phyloP scores from a whole-genome alignment of 2,888 invertebrate genomes.

The Sminthurinus aureus region DNA sequence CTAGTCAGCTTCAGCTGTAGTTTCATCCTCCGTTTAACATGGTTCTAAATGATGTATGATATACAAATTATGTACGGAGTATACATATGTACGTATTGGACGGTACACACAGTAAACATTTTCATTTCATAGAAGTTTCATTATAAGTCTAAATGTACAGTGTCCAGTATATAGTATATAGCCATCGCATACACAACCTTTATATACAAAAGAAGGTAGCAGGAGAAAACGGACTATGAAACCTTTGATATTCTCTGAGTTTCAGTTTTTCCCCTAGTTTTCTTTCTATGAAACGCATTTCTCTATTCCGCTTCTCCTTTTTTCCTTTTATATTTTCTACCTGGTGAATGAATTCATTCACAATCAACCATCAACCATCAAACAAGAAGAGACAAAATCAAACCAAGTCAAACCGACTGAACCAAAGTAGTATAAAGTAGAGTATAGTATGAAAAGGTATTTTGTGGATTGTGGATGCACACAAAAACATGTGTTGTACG shows the following conservation, averaged over 20 bases:
- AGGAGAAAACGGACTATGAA: too few relatives aligned
- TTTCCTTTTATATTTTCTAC: neutral
- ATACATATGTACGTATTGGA: too few relatives aligned
- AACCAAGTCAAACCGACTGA: neutral
- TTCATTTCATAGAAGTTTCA: too few relatives aligned
- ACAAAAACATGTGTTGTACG: neutral
- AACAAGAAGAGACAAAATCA: neutral
- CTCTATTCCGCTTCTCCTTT: too few relatives aligned
- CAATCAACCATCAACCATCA: neutral
- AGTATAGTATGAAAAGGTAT: neutral
- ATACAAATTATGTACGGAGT: too few relatives aligned
- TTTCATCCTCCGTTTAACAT: neutral
- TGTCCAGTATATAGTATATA: too few relatives aligned
- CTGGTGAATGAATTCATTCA: constrained; percentile 4
- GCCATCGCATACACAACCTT: too few relatives aligned
- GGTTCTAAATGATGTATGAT: neutral
- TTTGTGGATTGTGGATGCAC: neutral
- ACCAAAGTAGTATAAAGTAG: neutral
- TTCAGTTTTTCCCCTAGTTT: too few relatives aligned
- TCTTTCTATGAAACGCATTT: too few relatives aligned
- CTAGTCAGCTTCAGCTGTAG: neutral
- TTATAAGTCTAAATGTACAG: too few relatives aligned
- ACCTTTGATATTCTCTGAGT: too few relatives aligned
- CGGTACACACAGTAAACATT: too few relatives aligned
- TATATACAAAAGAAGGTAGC: neutral